Evolutionary conservation across 92 coral and sea anemone genomes (phyloP).

Genomic region (Porites evermanni): DNA sequence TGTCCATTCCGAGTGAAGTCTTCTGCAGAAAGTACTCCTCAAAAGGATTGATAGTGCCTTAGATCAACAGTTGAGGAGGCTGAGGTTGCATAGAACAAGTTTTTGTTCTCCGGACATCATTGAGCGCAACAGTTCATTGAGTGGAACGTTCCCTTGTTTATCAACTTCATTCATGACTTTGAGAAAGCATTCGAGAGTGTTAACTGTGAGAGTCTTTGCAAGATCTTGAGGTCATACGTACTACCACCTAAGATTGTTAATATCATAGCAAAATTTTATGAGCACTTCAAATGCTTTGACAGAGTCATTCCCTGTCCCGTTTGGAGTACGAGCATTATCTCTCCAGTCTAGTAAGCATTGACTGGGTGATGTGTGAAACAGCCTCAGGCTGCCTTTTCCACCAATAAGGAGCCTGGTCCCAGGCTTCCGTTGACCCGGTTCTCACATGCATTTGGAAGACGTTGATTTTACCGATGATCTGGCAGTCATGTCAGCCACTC

Average conservation of each 20-base stretch:
- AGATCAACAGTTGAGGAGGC: background rate
- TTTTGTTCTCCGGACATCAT: background rate
- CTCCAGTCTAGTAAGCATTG: constrained; percentile 16
- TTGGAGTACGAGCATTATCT: constrained; percentile 10
- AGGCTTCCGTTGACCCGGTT: background rate
- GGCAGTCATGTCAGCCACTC: background rate
- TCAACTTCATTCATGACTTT: background rate
- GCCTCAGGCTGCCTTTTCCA: background rate
- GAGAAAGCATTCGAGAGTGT: background rate
- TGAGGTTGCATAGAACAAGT: background rate
- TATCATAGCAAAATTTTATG: background rate
- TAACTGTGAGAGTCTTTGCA: background rate
- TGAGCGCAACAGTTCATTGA: background rate
- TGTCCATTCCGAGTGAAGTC: background rate
- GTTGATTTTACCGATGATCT: constrained; percentile 16
- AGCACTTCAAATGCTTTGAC: background rate
- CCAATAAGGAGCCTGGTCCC: too few species aligned
- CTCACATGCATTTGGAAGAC: constrained; percentile 19
- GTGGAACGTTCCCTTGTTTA: background rate
- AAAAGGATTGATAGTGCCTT: constrained; percentile 2
- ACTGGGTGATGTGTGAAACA: constrained; percentile 19
- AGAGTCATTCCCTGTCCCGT: background rate
- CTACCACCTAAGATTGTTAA: background rate
- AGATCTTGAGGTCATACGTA: background rate
- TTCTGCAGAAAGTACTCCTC: background rate